A percentile compares a stretch with the other conserved stretches of the same genome.
Conservation (phyloP, 2,888 invertebrate species). For the Nomada flava region DNA sequence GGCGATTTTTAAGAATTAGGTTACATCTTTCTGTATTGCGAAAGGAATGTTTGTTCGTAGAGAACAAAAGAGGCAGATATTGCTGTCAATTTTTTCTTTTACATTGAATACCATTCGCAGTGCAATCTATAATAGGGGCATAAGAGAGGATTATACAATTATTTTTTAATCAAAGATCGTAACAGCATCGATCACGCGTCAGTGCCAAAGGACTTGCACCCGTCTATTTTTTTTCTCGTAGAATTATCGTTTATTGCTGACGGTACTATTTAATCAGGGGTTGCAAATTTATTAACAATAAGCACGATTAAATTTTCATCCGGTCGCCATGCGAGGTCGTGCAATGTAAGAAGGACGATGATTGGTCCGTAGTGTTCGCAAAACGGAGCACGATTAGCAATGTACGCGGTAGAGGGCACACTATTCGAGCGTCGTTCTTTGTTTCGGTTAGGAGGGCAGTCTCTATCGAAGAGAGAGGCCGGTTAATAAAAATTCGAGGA, state of each 20-base stretch:
- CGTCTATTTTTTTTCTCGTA: neutral
- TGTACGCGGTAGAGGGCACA: constrained; percentile 71
- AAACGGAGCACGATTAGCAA: constrained; percentile 30
- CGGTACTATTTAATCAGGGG: constrained; percentile 22
- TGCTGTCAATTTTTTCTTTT: no score
- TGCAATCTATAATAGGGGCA: no score
- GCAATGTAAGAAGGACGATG: constrained; percentile 32
- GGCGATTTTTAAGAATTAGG: no score
- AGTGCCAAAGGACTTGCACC: no score
- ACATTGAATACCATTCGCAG: no score
- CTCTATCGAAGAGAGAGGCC: constrained; percentile 72
- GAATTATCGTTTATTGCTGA: neutral
- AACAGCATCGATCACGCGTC: no score
- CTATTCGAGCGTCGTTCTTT: constrained; percentile 82
- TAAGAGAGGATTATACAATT: no score
- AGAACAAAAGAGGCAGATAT: no score
- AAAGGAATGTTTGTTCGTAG: neutral
- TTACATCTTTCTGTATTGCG: neutral
- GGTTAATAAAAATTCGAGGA: constrained; percentile 69
- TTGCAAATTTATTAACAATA: constrained; percentile 28
- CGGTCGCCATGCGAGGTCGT: constrained; percentile 63
- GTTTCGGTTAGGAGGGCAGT: constrained; percentile 78
- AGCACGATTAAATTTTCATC: constrained; percentile 55
- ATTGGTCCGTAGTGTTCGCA: constrained; percentile 54
- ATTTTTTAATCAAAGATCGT: no score